Evolutionary conservation across 2,888 invertebrate genomes (phyloP).

Genomic region (Pheosia gnoma): DNA sequence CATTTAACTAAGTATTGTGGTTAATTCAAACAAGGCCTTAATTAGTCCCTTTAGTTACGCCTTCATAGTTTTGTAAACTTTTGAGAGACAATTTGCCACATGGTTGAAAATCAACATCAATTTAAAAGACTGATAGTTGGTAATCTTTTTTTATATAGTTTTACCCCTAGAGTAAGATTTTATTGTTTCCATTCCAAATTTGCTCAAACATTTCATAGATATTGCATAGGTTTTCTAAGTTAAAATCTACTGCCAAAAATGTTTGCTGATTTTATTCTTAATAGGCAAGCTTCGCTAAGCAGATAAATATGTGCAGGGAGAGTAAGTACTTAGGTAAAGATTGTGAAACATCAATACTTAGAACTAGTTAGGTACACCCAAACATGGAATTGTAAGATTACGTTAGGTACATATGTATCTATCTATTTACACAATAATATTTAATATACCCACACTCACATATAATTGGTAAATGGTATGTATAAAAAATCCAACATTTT

Average conservation of each 20-base stretch:
- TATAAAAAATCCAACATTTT: no score
- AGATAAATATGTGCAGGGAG: background rate
- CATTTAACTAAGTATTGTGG: no score
- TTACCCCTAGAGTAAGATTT: conserved; percentile 81
- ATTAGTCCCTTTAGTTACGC: no score
- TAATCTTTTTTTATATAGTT: conserved; percentile 82
- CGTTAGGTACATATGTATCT: no score
- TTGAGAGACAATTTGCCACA: conserved; percentile 79
- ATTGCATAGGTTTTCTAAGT: conserved; percentile 58
- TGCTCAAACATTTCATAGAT: conserved; percentile 74
- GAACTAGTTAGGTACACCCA: background rate
- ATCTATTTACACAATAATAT: no score
- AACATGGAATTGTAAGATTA: background rate
- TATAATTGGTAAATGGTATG: no score
- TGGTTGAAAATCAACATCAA: conserved; percentile 83
- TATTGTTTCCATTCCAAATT: conserved; percentile 77
- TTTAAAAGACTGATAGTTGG: conserved; percentile 85
- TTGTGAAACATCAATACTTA: background rate
- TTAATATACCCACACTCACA: no score
- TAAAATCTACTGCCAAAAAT: conserved; percentile 59
- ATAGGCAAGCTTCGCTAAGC: background rate
- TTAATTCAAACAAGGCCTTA: no score
- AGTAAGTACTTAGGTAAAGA: background rate
- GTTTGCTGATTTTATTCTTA: conserved; percentile 11
- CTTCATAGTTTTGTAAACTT: conserved; percentile 73